A percentile compares a stretch with the other conserved stretches of the same genome.
These are phyloP conservation scores for Adrianichthys oophorus DNA, from an alignment of 2,797 vertebrate genomes.

Conservation along the genomic window DNA sequence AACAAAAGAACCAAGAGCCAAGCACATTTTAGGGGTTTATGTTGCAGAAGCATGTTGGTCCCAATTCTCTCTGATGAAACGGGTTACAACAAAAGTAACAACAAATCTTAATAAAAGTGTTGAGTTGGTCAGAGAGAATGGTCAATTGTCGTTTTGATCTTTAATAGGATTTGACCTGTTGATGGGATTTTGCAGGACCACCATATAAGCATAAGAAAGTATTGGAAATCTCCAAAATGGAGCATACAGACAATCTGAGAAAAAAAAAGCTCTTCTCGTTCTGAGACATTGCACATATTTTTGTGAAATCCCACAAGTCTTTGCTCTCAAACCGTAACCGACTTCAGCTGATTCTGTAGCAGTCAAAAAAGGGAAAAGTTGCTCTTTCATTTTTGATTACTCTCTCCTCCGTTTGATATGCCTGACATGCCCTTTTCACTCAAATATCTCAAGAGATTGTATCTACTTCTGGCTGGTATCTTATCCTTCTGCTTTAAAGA, in stretches of 20 bases:
- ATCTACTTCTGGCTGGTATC: slow-evolving; percentile 52
- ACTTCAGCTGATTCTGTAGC: slow-evolving; percentile 35
- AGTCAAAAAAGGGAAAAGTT: slow-evolving; percentile 12
- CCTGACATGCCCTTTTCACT: slow-evolving; percentile 68
- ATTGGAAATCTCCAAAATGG: slow-evolving; percentile 41
- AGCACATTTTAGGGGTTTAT: no score
- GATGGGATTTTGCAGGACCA: no score
- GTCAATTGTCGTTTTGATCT: no score
- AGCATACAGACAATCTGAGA: slow-evolving; percentile 16
- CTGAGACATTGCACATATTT: slow-evolving; percentile 16
- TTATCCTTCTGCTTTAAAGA: slow-evolving; percentile 57
- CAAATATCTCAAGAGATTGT: slow-evolving; percentile 52
- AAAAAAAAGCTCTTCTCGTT: slow-evolving; percentile 21
- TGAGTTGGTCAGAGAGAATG: no score
- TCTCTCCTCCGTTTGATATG: slow-evolving; percentile 60
- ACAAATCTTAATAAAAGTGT: no score
- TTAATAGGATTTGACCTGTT: no score
- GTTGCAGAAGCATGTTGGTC: no score
- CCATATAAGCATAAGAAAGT: no score
- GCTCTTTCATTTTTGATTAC: slow-evolving; percentile 54
- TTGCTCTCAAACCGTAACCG: slow-evolving; percentile 31
- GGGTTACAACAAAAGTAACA: no score
- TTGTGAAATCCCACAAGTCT: slow-evolving; percentile 19
- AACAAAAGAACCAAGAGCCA: no score
- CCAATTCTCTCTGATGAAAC: no score